phyloP scores from a whole-genome alignment of 2,113 vertebrate species.

The Oceanites oceanicus region DNA sequence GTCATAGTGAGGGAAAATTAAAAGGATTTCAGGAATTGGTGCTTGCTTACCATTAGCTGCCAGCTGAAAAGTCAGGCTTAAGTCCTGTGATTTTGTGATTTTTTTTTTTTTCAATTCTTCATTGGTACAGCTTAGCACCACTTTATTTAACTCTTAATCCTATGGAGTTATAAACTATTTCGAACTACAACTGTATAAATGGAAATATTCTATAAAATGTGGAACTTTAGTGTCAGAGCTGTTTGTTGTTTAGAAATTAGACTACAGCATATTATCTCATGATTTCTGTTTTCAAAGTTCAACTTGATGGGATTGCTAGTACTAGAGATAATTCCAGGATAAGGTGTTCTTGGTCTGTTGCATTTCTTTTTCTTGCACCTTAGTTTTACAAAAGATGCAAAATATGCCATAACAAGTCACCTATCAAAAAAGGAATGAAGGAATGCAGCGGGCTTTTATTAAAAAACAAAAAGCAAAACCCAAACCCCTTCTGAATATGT shows the following conservation, averaged over 20 bases:
- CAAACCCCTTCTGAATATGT: background rate
- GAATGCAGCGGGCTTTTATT: background rate
- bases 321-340: background rate
- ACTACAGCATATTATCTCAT: background rate
- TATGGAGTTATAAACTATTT: background rate
- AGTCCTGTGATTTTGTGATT: background rate
- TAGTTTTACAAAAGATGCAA: background rate
- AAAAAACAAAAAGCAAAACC: background rate
- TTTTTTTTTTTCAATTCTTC: background rate
- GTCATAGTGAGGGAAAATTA: background rate
- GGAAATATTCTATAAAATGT: background rate
- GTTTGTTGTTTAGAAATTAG: background rate
- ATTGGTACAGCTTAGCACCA: background rate
- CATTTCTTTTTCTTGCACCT: background rate
- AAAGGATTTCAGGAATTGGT: background rate
- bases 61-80: background rate
- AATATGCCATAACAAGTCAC: background rate
- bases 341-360: background rate
- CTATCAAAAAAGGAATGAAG: background rate
- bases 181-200: background rate
- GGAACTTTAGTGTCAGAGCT: background rate
- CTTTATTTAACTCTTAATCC: background rate
- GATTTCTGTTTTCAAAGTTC: background rate
- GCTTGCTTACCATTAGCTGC: background rate
- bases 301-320: accelerated